Evolutionary conservation across 2,113 vertebrate genomes (phyloP).

Genomic region (Sinocyclocheilus anshuiensis): DNA sequence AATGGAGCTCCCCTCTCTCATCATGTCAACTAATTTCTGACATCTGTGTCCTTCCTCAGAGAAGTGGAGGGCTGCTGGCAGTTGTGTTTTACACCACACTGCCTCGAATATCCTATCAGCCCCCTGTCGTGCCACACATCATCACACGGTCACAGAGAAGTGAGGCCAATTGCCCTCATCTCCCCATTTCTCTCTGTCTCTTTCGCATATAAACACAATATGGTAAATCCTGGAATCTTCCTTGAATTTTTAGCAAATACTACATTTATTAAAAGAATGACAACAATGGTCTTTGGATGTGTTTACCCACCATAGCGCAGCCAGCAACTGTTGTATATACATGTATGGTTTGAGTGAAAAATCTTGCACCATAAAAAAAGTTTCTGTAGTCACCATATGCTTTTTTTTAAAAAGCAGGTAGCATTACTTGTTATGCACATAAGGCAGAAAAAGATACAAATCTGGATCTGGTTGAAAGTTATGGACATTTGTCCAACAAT

Average conservation of each 20-base stretch:
- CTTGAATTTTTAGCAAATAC: not conserved
- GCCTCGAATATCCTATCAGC: slow-evolving; percentile 73
- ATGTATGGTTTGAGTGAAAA: not conserved
- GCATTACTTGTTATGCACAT: not conserved
- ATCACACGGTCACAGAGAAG: slow-evolving; percentile 70
- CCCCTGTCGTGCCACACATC: slow-evolving; percentile 67
- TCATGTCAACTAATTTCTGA: slow-evolving; percentile 73
- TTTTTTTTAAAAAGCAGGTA: not conserved
- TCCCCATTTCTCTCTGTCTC: slow-evolving; percentile 25
- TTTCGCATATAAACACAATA: not conserved
- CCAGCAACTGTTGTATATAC: not conserved
- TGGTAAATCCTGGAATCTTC: not conserved
- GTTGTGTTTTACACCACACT: slow-evolving; percentile 74
- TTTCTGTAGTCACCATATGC: not conserved
- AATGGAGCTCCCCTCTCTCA: slow-evolving; percentile 66
- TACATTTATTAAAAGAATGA: not conserved
- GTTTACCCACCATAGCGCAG: not conserved
- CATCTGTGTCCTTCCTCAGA: slow-evolving; percentile 72
- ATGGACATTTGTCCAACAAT: too few relatives aligned
- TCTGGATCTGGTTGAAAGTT: too few relatives aligned
- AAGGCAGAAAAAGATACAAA: not conserved
- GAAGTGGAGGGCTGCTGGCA: slow-evolving; percentile 75
- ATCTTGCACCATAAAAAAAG: not conserved
- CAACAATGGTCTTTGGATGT: not conserved
- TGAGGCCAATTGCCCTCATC: slow-evolving; percentile 62